Conservation (phyloP, 2,888 invertebrate species). For the Lysandra bellargus region DNA sequence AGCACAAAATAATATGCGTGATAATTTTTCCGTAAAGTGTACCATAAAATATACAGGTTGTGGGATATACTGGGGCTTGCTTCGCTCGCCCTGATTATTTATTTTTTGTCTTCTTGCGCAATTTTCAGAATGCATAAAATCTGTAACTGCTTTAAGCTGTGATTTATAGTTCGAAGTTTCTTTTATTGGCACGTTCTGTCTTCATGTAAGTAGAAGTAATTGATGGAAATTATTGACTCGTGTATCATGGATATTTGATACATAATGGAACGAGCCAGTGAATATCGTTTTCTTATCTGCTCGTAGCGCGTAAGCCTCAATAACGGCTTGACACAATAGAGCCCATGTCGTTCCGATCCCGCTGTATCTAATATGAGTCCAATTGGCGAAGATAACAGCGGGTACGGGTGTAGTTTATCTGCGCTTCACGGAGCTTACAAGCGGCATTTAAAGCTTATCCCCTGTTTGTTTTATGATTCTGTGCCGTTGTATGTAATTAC, state of each 20-base stretch:
- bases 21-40: no score
- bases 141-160: no score
- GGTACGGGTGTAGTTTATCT: slow-evolving; percentile 24
- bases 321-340: slow-evolving; percentile 23
- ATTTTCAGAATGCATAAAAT: no score
- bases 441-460: slow-evolving; percentile 23
- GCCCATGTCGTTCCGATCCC: not conserved
- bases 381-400: slow-evolving; percentile 21
- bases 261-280: not conserved
- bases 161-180: no score
- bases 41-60: no score
- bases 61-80: no score
- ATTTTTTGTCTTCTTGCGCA: no score
- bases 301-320: slow-evolving; percentile 6
- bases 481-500: not conserved
- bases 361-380: slow-evolving; percentile 26
- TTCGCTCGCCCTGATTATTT: no score
- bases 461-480: slow-evolving; percentile 7
- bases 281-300: not conserved
- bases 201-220: not conserved
- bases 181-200: not conserved
- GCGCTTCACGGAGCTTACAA: slow-evolving; percentile 12
- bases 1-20: no score
- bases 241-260: not conserved
- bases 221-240: not conserved